Evolutionary conservation across 2,888 invertebrate genomes (phyloP), one percentile per base, ranked within the genome.

Genomic region (Leptarthrus brevirostris): DNA sequence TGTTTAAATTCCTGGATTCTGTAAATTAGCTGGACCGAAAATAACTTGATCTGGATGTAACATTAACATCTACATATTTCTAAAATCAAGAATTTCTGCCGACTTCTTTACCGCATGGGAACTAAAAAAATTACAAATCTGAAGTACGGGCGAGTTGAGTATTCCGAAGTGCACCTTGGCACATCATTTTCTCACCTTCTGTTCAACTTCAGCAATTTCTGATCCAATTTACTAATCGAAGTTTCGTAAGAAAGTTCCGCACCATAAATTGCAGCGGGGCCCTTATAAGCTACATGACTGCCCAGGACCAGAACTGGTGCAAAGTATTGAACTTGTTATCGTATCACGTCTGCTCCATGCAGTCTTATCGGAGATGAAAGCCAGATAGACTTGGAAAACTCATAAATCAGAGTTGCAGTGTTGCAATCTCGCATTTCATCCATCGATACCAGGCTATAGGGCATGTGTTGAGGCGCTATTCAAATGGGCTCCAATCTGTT

Each of bases 371-470:
- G 4, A 12, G 47, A 47, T 47, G 18, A 20, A 36, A 61, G 16
- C 36, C 61, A 36, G 61, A 49, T 47, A 49, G 24, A 26, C 24
- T 44, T 22, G 47, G 26, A 66, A 49, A 14, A 18, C 47, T 66
- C 49, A 66, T 66, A 66, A 66, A 66, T 66, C 66, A 49, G 49
- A 22, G 2, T 10, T 8, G 56, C 26, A 4, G 47, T 49, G 66
- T 49, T 66, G 49, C 49, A 66, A 66, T 66, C 47, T 66, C 49
- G 14, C 66, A 66, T 66, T 66, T 66, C 66, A 47, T 26, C 66
- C 16, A 44, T 16, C 49, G 66, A 66, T 61, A 26, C 24, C 26
- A 16, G 40, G 20, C 64, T 24, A 47, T 49, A 30, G 47, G 66
- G 66, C 66, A 66, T 66, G 66, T 66, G 66, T 66, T 66, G 22